Percentiles rank a stretch among this genome's conserved stretches.
Conservation (phyloP, 2,797 vertebrate genomes). For the Trichosurus vulpecula region DNA sequence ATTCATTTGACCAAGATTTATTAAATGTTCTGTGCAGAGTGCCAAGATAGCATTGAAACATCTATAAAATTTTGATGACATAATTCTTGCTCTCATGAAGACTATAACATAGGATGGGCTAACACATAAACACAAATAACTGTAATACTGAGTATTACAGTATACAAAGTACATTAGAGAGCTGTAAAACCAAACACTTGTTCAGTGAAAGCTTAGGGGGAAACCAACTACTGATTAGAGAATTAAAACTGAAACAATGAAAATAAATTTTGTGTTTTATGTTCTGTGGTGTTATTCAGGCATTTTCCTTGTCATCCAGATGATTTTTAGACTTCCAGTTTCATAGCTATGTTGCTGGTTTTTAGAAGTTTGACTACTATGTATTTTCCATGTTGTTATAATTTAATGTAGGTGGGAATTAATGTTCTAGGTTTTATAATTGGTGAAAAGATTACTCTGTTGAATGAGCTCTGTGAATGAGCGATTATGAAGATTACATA, state of each 20-base stretch:
- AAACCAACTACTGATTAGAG: not conserved
- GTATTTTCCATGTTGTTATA: not conserved
- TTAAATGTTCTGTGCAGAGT: not conserved
- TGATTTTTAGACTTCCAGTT: not conserved
- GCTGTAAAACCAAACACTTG: not conserved
- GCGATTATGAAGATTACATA: not conserved
- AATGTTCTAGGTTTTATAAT: not conserved
- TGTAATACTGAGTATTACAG: not conserved
- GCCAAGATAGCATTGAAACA: not conserved
- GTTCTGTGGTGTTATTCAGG: not conserved
- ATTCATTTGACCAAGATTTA: not conserved
- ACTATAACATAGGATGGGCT: not conserved
- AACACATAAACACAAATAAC: not conserved
- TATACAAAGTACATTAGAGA: not conserved
- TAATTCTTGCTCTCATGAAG: not conserved
- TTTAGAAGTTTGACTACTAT: not conserved
- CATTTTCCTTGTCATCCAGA: not conserved
- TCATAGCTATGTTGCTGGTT: not conserved
- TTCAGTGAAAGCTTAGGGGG: not conserved
- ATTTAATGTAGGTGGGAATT: not conserved
- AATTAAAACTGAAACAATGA: not conserved
- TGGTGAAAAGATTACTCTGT: no score
- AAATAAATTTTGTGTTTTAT: not conserved
- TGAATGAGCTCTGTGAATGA: not conserved
- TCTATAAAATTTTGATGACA: not conserved